Evolutionary conservation across 1,140 invertebrate species (phyloP).

Genomic region (Lucilia cuprina): DNA sequence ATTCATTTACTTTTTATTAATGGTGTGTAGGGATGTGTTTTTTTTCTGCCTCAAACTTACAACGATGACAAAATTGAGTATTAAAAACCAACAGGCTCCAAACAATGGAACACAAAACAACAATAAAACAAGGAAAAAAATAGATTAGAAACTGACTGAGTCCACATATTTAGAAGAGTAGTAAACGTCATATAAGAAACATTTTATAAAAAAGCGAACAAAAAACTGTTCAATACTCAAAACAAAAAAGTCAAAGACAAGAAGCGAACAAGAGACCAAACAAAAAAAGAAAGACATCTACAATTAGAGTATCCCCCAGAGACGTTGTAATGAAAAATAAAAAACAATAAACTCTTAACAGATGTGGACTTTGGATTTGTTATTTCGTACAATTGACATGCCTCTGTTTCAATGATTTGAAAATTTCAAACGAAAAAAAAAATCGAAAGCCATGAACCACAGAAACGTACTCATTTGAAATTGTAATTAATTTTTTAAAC

Average conservation of each 20-base stretch:
- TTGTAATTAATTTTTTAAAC: too few relatives aligned
- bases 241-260: not conserved
- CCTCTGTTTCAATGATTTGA: not conserved
- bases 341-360: not conserved
- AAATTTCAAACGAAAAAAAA: too few relatives aligned
- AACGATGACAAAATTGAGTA: not conserved
- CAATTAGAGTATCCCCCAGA: constrained; percentile 13
- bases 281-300: not conserved
- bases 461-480: too few relatives aligned
- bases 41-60: not conserved
- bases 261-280: not conserved
- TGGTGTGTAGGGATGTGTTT: not conserved
- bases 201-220: not conserved
- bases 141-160: not conserved
- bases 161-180: not conserved
- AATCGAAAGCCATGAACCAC: too few relatives aligned
- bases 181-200: not conserved
- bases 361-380: not conserved
- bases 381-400: not conserved
- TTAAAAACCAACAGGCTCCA: not conserved
- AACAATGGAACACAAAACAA: not conserved
- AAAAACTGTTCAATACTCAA: not conserved
- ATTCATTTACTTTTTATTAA: not conserved
- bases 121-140: not conserved
- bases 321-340: not conserved